A percentile compares a stretch with the other conserved stretches of the same genome.
Conservation (phyloP, 2,113 vertebrate genomes). For the Telmatochromis sp. region DNA sequence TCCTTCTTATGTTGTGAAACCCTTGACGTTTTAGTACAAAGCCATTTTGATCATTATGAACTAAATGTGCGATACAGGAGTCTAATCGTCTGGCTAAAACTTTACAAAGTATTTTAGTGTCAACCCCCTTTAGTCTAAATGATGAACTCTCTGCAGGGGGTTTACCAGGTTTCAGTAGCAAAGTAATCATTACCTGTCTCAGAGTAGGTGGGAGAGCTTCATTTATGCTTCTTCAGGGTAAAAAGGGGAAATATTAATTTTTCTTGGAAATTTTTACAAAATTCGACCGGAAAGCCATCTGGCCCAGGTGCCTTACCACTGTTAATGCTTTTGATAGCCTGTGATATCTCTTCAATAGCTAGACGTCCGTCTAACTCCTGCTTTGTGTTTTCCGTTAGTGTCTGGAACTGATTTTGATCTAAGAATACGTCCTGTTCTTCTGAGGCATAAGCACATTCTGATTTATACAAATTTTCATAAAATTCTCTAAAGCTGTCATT, state of each 20-base stretch:
- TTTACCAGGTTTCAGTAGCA: neutral
- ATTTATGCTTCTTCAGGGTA: neutral
- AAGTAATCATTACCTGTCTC: neutral
- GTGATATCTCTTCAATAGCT: neutral
- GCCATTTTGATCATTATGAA: neutral
- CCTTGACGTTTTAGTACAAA: neutral
- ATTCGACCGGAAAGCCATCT: neutral
- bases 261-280: neutral
- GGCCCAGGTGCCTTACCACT: neutral
- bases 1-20: neutral
- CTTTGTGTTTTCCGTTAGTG: neutral
- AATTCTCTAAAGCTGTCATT: neutral
- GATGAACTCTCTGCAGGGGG: neutral
- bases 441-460: neutral
- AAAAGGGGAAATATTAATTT: rapidly evolving
- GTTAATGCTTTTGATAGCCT: neutral
- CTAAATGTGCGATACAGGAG: neutral
- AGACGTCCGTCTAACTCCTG: rapidly evolving
- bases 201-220: neutral
- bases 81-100: neutral
- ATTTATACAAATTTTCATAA: neutral
- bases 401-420: neutral
- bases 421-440: neutral
- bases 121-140: rapidly evolving
- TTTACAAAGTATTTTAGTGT: neutral